Base-by-base conservation (phyloP, 1,140 invertebrate genomes). In the Dendroctonus ponderosae region DNA sequence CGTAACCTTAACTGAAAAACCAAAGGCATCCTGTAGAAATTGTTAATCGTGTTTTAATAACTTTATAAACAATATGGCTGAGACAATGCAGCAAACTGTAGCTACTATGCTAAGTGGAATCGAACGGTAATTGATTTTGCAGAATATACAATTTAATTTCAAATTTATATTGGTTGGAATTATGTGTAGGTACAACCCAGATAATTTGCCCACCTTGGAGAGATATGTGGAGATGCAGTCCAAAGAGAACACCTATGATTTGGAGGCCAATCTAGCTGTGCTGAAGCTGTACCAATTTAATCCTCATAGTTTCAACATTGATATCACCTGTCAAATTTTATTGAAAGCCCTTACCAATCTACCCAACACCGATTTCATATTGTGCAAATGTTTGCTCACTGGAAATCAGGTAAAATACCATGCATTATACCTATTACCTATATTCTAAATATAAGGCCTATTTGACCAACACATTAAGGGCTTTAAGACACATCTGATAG, bases 241-340 rank as follows among this genome's bases (percentile, higher is more conserved):
- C 0, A 85, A 86, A 68, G 95, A 97, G 78, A 97, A 98, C 80
- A 88, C 89, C 3, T 98, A 99, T 75, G 96, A 98, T 79, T 82
- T 98, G 71, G 96, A 98, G 81, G 96, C 96, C 1, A 98, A 98
- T 79, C 82, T 98, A 51, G 94, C 95, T 42, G 91, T 98, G 14
- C 79, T 92, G 6, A 93, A 94, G 77, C 79, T 93, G 38, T 97
- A 98, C 76, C 96, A 98, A 79, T 93, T 98, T 72, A 96, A 96
- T 80, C 93, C 94, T n/a, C 85, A 85, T n/a, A 85, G 87, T 70
- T 94, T 93, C 72, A 90, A 96, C 75, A 83, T 87, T 51, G 86
- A 90, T 53, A 89, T 97, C 14, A 92, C 91, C 5, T 84, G 84
- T 48, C 86, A 92, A 72, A 97, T 98, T 77, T 81, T 99, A 7